Percentiles rank a stretch among this genome's conserved stretches.
Evolutionary conservation across 2,797 vertebrate genomes (phyloP).

Genomic region (Lagocephalus sceleratus): DNA sequence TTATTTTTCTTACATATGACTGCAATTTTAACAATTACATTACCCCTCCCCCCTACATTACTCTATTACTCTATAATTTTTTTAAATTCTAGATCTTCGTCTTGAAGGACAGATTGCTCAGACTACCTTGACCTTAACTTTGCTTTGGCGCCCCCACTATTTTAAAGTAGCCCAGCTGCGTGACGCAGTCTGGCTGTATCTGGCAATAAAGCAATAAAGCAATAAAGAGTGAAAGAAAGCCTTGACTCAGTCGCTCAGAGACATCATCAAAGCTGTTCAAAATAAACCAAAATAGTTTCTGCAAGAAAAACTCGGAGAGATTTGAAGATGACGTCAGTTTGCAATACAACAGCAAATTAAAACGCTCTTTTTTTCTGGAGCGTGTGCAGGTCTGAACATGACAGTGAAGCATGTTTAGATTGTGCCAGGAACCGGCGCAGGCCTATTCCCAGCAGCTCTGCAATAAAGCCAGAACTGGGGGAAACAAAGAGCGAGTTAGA

Average conservation of each 20-base stretch:
- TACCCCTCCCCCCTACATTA: too few species aligned
- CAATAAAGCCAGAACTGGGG: too few species aligned
- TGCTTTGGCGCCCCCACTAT: conserved; percentile 89
- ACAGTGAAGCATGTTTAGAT: not conserved
- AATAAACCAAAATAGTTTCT: conserved; percentile 6
- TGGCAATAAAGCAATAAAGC: conserved; percentile 49
- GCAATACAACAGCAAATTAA: not conserved
- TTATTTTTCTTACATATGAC: too few species aligned
- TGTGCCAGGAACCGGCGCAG: not conserved
- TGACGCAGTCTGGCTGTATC: conserved; percentile 72
- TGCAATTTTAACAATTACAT: too few species aligned
- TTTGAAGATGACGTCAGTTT: not conserved
- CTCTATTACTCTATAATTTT: too few species aligned
- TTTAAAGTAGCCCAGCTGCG: conserved; percentile 33
- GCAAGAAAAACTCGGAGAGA: conserved; percentile 19
- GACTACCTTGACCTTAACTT: conserved; percentile 99
- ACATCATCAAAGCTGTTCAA: conserved; percentile 8
- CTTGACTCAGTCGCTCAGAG: conserved; percentile 9
- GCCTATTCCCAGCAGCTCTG: too few species aligned
- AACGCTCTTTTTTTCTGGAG: not conserved
- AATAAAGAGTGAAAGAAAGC: conserved; percentile 19
- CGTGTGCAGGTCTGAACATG: not conserved
- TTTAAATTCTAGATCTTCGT: too few species aligned
- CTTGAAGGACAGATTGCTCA: conserved; percentile 77
- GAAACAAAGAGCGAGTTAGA: too few species aligned